Percentiles rank a stretch among this genome's conserved stretches.
Conservation (phyloP, 2,113 vertebrate genomes). For the Tychaedon coryphoeus region DNA sequence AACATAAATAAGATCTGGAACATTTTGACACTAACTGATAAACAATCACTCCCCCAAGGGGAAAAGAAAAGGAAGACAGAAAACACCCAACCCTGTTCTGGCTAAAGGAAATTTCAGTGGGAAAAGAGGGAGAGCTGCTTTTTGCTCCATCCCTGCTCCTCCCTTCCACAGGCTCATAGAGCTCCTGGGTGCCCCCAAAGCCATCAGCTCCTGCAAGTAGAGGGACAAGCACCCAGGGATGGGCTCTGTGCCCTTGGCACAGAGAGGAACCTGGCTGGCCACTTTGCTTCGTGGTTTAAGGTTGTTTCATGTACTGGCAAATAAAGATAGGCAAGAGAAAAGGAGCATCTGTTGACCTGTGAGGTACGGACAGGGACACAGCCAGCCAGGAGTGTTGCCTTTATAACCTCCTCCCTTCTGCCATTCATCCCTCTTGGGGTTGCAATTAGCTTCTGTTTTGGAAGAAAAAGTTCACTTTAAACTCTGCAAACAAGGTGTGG, state of each 20-base stretch:
- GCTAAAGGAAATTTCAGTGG: background rate
- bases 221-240: background rate
- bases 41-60: background rate
- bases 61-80: background rate
- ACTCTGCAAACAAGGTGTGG: background rate
- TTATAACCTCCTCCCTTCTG: background rate
- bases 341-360: background rate
- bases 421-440: background rate
- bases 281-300: background rate
- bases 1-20: background rate
- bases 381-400: background rate
- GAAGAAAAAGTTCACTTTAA: background rate
- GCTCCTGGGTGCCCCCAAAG: background rate
- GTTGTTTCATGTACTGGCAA: background rate
- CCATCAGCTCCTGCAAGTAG: fast-evolving
- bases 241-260: background rate
- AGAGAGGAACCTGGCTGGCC: background rate
- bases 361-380: background rate
- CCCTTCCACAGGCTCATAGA: background rate
- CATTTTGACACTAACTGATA: background rate
- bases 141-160: background rate
- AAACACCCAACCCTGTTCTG: background rate
- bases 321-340: background rate
- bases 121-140: background rate
- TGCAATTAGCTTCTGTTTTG: background rate